Conservation (phyloP, 2,797 vertebrate genomes). For the Steatocranus sp. region DNA sequence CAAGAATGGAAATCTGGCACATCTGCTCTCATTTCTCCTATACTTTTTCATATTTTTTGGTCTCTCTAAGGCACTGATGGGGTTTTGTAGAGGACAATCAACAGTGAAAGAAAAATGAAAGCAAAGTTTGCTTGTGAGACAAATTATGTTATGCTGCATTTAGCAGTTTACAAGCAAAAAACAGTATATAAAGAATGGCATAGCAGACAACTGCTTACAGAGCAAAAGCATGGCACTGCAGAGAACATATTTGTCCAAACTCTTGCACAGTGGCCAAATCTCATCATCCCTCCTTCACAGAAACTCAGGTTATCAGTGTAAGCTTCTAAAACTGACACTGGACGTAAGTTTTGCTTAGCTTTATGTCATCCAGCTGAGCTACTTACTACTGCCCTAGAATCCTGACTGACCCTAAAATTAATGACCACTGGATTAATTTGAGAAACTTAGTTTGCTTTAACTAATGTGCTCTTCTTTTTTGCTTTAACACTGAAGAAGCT, state of each 20-base stretch:
- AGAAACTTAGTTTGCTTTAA: neutral
- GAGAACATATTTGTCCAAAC: neutral
- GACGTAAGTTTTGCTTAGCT: neutral
- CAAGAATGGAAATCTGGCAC: constrained; percentile 19
- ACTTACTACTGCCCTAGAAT: neutral
- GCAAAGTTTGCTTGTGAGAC: neutral
- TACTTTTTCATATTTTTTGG: neutral
- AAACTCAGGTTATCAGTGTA: neutral
- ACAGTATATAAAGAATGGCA: neutral
- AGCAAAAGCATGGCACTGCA: neutral
- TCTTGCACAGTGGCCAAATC: neutral
- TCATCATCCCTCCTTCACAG: neutral
- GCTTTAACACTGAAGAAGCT: neutral
- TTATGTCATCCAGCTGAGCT: neutral
- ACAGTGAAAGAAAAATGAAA: neutral
- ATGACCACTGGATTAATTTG: neutral
- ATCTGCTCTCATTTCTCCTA: neutral
- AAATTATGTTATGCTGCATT: neutral
- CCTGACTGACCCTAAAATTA: neutral
- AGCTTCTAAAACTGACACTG: neutral
- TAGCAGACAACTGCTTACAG: neutral
- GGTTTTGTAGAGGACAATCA: neutral
- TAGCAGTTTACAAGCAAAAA: neutral
- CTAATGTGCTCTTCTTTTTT: neutral
- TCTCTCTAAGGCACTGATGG: neutral